Conservation (phyloP, 1,140 invertebrate species). For the Eubasilissa regina region DNA sequence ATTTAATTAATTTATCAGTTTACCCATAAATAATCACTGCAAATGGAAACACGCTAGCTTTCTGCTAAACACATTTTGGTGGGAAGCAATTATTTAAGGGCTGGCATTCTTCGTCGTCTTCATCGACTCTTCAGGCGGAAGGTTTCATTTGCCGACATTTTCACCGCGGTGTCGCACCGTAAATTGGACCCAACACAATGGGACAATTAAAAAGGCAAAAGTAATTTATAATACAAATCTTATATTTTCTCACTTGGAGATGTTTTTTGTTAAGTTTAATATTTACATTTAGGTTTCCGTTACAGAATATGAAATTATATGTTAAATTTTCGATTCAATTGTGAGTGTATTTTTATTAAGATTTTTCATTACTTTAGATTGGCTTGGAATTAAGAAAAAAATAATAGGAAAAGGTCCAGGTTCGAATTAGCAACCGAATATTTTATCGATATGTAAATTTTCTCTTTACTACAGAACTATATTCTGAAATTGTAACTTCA, state of each 20-base stretch:
- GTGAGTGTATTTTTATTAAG: too few relatives aligned
- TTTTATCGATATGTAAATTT: too few relatives aligned
- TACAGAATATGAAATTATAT: too few relatives aligned
- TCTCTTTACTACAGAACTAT: too few relatives aligned
- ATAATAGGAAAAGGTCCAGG: too few relatives aligned
- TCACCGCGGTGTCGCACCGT: background rate
- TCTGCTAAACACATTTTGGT: background rate
- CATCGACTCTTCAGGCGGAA: background rate
- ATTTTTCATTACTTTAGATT: too few relatives aligned
- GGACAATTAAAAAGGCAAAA: slow-evolving; percentile 14
- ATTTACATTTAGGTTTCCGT: too few relatives aligned
- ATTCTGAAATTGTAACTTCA: too few relatives aligned
- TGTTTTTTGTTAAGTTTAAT: background rate
- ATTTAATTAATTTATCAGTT: slow-evolving; percentile 49
- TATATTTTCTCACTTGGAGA: slow-evolving; percentile 2
- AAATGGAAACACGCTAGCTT: slow-evolving; percentile 33
- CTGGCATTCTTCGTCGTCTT: background rate
- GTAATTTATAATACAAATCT: background rate
- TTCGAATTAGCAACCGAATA: too few relatives aligned
- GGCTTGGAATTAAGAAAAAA: too few relatives aligned
- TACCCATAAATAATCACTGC: slow-evolving; percentile 43
- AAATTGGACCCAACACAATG: slow-evolving; percentile 14
- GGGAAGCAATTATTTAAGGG: background rate
- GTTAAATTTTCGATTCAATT: too few relatives aligned
- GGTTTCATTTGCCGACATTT: background rate